Percentiles rank a stretch among this genome's conserved stretches.
These are phyloP conservation scores for Desmophyllum pertusum DNA, from an alignment of 92 coral and sea anemone genomes.

Conservation along the genomic window DNA sequence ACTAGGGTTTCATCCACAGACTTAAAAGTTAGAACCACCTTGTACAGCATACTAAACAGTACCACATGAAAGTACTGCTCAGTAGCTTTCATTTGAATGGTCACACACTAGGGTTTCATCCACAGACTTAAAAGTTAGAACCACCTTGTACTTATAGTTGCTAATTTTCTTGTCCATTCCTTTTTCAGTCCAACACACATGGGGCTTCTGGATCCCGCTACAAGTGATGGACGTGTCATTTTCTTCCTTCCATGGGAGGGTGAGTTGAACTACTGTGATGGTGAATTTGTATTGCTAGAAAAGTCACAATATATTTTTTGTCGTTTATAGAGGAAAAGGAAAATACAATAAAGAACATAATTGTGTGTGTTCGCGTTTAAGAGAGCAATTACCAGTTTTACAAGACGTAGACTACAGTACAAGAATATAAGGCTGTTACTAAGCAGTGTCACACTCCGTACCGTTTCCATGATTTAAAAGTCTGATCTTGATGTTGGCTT, in stretches of 20 bases:
- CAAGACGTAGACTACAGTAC: too few relatives aligned
- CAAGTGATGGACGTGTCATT: constrained; percentile 96
- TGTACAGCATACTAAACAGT: background rate
- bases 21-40: background rate
- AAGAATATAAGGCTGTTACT: too few relatives aligned
- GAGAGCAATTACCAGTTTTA: too few relatives aligned
- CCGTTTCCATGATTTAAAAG: background rate
- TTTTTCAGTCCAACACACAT: constrained; percentile 84
- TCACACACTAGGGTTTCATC: background rate
- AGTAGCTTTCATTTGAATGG: background rate
- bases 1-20: background rate
- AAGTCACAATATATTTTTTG: background rate
- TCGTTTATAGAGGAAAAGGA: background rate
- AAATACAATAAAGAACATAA: background rate
- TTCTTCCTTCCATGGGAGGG: constrained; percentile 99
- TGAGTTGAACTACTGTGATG: constrained; percentile 16
- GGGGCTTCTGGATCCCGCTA: constrained; percentile 95
- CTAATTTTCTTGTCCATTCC: background rate
- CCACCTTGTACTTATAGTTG: background rate
- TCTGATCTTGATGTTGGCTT: too few relatives aligned
- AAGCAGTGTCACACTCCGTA: too few relatives aligned
- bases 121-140: background rate
- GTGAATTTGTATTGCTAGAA: background rate
- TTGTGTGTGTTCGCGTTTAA: too few relatives aligned
- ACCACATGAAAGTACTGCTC: background rate